Base-by-base conservation (phyloP, 2,113 vertebrate species). In the Nyctibius bracteatus region DNA sequence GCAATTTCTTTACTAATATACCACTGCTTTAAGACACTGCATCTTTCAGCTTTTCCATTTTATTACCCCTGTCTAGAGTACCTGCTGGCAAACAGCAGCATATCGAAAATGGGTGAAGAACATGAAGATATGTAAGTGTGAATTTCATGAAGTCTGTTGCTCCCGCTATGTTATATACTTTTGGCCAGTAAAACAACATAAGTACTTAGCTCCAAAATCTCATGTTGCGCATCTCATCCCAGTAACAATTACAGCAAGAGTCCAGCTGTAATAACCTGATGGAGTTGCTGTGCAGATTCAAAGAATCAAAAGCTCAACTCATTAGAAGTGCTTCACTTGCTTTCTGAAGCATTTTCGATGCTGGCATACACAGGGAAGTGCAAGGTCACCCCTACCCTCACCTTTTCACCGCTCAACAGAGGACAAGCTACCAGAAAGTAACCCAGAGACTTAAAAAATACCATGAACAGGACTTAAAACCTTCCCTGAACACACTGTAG, bases 201-300 rank as follows among this genome's bases (percentile, higher is more conserved):
- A 96, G 95, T 57, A 73, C 93, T 96, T 92, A 77, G 96, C 92
- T 97, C 88, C 94, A 49, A 89, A 93, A 90, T 94, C 96, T 91
- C 97, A 94, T 82, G 96, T 90, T 63, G 96, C 3, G 73, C 89
- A 87, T 90, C 94, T 98, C 97, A 96, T 95, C 96, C 93, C 91
- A 82, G 88, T 3, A 90, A 97, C 96, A 97, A 98, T 97, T 97
- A 97, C 90, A 94, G 97, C 89, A 85, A 75, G 88, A 96, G 98
- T 96, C 98, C 98, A 97, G 97, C 98, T 97, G 97, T 95, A 98
- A 97, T 96, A 97, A 89, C 77, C 91, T 94, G 95, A 97, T 95
- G 86, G 97, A 97, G 93, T 85, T 6, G 89, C 97, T 95, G 96
- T 62, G 97, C 73, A 72, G 92, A 96, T 86, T 96, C 93, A 94